Evolutionary conservation across 2,888 invertebrate species (phyloP).

Genomic region (Drosophila paranaensis): DNA sequence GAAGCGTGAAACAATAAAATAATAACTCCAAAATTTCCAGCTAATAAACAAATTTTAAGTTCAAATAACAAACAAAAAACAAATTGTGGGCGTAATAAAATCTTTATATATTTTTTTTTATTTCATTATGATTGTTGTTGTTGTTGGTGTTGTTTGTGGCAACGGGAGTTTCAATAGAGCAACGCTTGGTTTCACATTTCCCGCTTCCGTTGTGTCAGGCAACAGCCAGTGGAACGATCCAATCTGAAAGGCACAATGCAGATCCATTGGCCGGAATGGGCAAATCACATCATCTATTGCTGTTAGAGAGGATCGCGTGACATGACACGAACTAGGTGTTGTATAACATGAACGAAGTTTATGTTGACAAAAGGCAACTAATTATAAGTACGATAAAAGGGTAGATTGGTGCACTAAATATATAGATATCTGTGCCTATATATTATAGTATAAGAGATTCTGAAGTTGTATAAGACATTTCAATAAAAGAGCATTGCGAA

Average conservation of each 20-base stretch:
- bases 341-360: background rate
- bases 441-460: background rate
- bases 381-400: background rate
- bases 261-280: slow-evolving; percentile 21
- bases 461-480: too few relatives aligned
- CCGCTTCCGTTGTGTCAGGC: slow-evolving; percentile 69
- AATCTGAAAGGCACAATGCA: slow-evolving; percentile 31
- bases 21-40: slow-evolving; percentile 59
- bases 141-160: slow-evolving; percentile 10
- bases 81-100: slow-evolving; percentile 54
- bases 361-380: background rate
- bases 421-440: too few relatives aligned
- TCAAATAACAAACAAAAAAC: slow-evolving; percentile 32
- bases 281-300: slow-evolving; percentile 15
- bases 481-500: too few relatives aligned
- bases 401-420: background rate
- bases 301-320: slow-evolving; percentile 11
- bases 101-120: slow-evolving; percentile 39
- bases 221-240: slow-evolving; percentile 47
- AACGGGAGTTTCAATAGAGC: slow-evolving; percentile 47
- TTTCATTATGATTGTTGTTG: slow-evolving; percentile 16
- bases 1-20: slow-evolving; percentile 60
- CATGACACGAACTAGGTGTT: slow-evolving; percentile 24
- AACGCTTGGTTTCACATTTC: slow-evolving; percentile 82
- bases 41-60: slow-evolving; percentile 67